A percentile compares a stretch with the other conserved stretches of the same genome.
Evolutionary conservation across 2,113 vertebrate species (phyloP).

Genomic region (Catharus fuscescens): DNA sequence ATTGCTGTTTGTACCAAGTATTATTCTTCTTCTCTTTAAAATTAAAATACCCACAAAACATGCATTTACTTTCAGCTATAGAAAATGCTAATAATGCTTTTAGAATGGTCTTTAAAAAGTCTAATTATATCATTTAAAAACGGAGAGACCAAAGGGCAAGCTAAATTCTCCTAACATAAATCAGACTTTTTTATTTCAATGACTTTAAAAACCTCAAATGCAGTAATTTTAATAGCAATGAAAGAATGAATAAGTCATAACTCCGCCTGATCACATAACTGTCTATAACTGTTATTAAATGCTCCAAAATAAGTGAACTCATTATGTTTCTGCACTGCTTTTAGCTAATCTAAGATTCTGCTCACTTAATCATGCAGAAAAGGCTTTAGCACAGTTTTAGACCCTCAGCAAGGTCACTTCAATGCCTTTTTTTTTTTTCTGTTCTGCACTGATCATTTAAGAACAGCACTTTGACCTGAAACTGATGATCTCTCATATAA

Average conservation of each 20-base stretch:
- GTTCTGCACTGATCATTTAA: slow-evolving; percentile 79
- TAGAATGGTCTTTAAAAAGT: slow-evolving; percentile 95
- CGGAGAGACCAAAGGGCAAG: slow-evolving; percentile 90
- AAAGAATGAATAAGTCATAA: slow-evolving; percentile 89
- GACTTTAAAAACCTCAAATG: slow-evolving; percentile 88
- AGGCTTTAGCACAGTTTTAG: slow-evolving; percentile 80
- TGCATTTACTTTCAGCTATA: slow-evolving; percentile 85
- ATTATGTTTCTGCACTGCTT: slow-evolving; percentile 86
- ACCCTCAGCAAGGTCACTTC: slow-evolving; percentile 83
- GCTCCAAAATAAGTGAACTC: slow-evolving; percentile 87
- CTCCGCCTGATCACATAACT: slow-evolving; percentile 88
- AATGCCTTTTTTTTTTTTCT: slow-evolving; percentile 74
- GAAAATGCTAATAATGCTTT: slow-evolving; percentile 92
- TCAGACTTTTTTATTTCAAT: slow-evolving; percentile 89
- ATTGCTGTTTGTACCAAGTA: slow-evolving; percentile 81
- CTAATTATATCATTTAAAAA: slow-evolving; percentile 97
- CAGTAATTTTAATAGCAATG: slow-evolving; percentile 88
- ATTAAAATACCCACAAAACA: slow-evolving; percentile 86
- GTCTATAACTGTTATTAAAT: slow-evolving; percentile 91
- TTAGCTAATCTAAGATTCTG: slow-evolving; percentile 86
- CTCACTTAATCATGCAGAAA: slow-evolving; percentile 86
- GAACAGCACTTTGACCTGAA: slow-evolving; percentile 80
- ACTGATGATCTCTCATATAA: slow-evolving; percentile 77
- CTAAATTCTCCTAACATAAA: slow-evolving; percentile 94
- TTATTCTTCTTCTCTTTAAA: slow-evolving; percentile 83